Evolutionary conservation across 2,113 vertebrate species (phyloP).

Genomic region (Ardeotis arabs): DNA sequence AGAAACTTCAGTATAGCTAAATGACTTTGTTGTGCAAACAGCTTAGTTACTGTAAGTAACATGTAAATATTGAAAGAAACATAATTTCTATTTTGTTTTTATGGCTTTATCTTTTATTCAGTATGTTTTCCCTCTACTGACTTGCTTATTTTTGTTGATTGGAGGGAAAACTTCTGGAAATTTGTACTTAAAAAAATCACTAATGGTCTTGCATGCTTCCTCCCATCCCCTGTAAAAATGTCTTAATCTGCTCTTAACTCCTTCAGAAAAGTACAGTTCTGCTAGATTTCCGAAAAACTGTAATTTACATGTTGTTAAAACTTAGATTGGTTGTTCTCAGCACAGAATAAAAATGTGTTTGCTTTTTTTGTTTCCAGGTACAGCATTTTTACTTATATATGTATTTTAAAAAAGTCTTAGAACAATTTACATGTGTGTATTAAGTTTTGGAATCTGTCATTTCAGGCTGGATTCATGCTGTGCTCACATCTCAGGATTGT

Average conservation of each 20-base stretch:
- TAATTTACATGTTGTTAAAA: not conserved
- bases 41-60: not conserved
- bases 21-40: not conserved
- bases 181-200: not conserved
- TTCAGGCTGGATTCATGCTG: conserved; percentile 98
- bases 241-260: not conserved
- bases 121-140: not conserved
- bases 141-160: not conserved
- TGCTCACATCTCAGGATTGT: conserved; percentile 99
- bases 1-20: not conserved
- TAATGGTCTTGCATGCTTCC: not conserved
- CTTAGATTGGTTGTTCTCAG: not conserved
- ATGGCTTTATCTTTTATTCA: not conserved
- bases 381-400: not conserved
- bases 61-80: not conserved
- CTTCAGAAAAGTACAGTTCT: not conserved
- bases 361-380: not conserved
- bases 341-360: not conserved
- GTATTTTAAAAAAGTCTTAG: not conserved
- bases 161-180: not conserved
- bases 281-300: not conserved
- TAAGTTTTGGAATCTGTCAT: conserved; percentile 14
- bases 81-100: not conserved
- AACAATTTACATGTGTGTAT: not conserved
- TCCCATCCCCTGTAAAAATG: not conserved